phyloP scores from a whole-genome alignment of 2,113 vertebrate species.

The Eurystomus gularis region DNA sequence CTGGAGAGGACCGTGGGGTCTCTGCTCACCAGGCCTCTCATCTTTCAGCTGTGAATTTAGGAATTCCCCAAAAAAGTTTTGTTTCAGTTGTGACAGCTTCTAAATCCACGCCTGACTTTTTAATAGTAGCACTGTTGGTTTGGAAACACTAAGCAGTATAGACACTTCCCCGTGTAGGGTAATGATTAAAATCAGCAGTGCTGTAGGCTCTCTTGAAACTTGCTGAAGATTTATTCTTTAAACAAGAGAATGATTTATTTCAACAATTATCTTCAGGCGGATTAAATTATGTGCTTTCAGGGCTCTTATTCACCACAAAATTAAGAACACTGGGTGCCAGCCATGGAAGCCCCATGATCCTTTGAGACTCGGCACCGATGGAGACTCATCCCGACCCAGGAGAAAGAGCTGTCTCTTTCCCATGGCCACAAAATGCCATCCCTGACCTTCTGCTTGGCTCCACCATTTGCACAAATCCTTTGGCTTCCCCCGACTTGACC shows the following conservation, averaged over 20 bases:
- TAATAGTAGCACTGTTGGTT: neutral
- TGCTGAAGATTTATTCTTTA: constrained; percentile 46
- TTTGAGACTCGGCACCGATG: neutral
- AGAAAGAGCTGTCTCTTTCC: constrained; percentile 53
- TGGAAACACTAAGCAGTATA: neutral
- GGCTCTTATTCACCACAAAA: constrained; percentile 43
- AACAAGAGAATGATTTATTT: constrained; percentile 56
- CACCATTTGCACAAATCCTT: constrained; percentile 60
- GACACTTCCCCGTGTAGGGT: neutral
- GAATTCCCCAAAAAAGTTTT: neutral
- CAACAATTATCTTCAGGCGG: constrained; percentile 56
- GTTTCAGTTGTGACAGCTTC: neutral
- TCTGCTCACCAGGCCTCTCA: neutral
- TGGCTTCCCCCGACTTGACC: constrained; percentile 56
- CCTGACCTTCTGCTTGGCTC: constrained; percentile 63
- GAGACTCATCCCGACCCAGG: constrained; percentile 14
- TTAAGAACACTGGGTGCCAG: constrained; percentile 57
- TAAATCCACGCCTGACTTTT: neutral
- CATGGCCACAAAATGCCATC: constrained; percentile 64
- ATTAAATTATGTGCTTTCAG: constrained; percentile 58
- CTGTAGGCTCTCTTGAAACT: constrained; percentile 39
- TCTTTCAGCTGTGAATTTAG: neutral
- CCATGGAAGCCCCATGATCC: neutral
- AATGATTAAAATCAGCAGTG: constrained; percentile 49
- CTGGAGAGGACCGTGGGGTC: neutral